Evolutionary conservation across 2,797 vertebrate species (phyloP).

Genomic region (Clarias pachynema): DNA sequence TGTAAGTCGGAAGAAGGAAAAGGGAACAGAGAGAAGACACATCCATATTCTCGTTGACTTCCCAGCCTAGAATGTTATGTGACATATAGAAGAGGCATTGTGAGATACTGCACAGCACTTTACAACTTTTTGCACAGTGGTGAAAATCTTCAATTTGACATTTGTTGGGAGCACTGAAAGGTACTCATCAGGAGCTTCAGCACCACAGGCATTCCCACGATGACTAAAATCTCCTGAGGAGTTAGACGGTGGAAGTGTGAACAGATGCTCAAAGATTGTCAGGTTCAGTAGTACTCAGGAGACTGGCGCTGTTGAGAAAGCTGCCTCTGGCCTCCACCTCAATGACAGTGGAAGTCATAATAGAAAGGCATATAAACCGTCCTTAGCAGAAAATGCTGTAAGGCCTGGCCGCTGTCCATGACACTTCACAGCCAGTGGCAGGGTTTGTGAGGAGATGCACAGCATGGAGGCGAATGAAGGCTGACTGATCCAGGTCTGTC

Average conservation of each 20-base stretch:
- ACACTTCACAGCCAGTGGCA: constrained; percentile 22
- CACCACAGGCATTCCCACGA: constrained; percentile 28
- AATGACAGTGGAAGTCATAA: constrained; percentile 30
- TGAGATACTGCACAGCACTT: not conserved
- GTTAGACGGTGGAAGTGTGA: constrained; percentile 15
- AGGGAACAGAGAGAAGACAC: not conserved
- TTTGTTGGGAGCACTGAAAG: constrained; percentile 33
- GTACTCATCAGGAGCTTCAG: constrained; percentile 41
- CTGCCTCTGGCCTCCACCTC: constrained; percentile 28
- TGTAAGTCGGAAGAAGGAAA: not conserved
- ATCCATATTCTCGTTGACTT: not conserved
- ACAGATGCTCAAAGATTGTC: constrained; percentile 30
- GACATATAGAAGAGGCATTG: not conserved
- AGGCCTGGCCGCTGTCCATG: constrained; percentile 22
- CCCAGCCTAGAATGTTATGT: not conserved
- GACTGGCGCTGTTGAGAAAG: not conserved
- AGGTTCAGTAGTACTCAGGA: constrained; percentile 14
- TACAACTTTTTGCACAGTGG: not conserved
- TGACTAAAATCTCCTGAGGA: constrained; percentile 20
- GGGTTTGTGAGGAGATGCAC: constrained; percentile 31
- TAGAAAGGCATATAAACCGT: constrained; percentile 37
- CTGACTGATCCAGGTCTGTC: not conserved
- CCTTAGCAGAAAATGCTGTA: constrained; percentile 39
- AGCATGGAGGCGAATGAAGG: constrained; percentile 3
- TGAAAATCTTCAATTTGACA: constrained; percentile 33